These are phyloP conservation scores for Drosophila mimetica DNA, from an alignment of 2,888 invertebrate species.

Conservation along the genomic window DNA sequence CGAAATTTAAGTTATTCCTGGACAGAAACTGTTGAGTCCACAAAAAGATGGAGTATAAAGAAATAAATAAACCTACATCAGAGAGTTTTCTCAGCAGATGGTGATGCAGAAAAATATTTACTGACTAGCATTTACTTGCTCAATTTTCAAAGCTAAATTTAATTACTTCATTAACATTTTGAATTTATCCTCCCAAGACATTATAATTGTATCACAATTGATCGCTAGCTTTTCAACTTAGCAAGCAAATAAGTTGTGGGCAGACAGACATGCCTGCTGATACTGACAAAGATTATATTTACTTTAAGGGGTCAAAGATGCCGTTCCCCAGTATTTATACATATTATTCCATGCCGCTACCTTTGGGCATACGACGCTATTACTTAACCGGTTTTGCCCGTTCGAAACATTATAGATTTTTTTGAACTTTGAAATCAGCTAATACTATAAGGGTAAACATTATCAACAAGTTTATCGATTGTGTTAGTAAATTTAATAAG, in stretches of 20 bases:
- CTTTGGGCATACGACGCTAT: no score
- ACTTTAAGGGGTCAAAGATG: background rate
- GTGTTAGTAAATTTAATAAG: slow-evolving; percentile 10
- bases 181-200: no score
- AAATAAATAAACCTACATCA: no score
- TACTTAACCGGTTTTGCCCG: background rate
- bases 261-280: no score
- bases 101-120: no score
- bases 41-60: background rate
- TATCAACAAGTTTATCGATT: background rate
- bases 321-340: background rate
- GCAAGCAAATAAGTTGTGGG: background rate
- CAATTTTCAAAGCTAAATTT: no score
- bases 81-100: no score
- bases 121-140: background rate
- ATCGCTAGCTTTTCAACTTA: background rate
- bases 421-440: slow-evolving; percentile 1
- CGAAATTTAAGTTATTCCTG: background rate
- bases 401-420: background rate
- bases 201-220: background rate
- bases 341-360: background rate
- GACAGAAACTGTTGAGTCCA: no score
- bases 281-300: background rate
- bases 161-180: no score
- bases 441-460: slow-evolving; percentile 1